phyloP scores from a whole-genome alignment of 2,113 vertebrate genomes.

The Nematolebias whitei region DNA sequence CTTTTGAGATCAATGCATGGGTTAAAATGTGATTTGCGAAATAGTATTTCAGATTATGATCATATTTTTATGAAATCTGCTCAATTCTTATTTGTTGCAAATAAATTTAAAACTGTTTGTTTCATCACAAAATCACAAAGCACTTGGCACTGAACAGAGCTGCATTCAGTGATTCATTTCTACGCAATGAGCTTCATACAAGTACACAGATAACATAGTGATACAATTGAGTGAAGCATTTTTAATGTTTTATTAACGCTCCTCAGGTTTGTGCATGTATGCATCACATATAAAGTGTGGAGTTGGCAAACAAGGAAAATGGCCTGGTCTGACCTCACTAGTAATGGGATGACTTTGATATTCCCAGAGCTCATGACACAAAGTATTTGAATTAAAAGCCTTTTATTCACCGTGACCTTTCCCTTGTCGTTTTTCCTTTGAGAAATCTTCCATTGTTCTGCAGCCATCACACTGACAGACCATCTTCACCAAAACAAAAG shows the following conservation, averaged over 20 bases:
- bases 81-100: not conserved
- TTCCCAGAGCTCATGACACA: conserved; percentile 67
- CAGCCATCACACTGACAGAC: conserved; percentile 68
- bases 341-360: conserved; percentile 76
- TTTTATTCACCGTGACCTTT: conserved; percentile 77
- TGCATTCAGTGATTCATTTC: conserved; percentile 11
- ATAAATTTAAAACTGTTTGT: not conserved
- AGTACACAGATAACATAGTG: conserved; percentile 4
- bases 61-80: not conserved
- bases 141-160: not conserved
- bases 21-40: not conserved
- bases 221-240: conserved; percentile 14
- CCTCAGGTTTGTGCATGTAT: conserved; percentile 48
- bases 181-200: conserved; percentile 3
- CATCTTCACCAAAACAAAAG: conserved; percentile 73
- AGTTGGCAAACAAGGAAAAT: conserved; percentile 56
- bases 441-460: conserved; percentile 68
- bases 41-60: not conserved
- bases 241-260: conserved; percentile 58
- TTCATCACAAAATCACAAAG: not conserved
- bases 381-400: conserved; percentile 72
- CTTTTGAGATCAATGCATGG: not conserved
- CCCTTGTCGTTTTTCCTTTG: conserved; percentile 58
- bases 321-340: conserved; percentile 53
- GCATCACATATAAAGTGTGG: conserved; percentile 50